These are phyloP conservation scores for Isurus oxyrinchus DNA, from an alignment of 2,113 vertebrate genomes.

Conservation along the genomic window DNA sequence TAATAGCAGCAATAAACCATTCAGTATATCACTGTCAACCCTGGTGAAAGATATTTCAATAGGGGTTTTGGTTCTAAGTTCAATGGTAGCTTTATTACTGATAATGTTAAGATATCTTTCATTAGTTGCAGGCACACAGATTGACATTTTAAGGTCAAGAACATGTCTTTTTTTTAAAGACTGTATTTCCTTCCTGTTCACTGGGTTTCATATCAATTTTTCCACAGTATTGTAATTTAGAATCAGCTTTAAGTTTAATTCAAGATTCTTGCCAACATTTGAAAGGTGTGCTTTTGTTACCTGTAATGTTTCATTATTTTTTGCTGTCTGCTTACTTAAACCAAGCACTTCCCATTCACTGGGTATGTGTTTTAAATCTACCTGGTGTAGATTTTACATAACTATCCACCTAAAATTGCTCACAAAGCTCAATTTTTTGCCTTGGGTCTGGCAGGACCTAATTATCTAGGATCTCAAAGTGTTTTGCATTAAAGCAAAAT, in stretches of 20 bases:
- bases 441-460: not conserved
- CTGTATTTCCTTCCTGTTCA: not conserved
- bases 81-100: not conserved
- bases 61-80: not conserved
- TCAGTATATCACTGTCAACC: not conserved
- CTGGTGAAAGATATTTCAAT: conserved; percentile 3
- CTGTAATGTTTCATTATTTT: not conserved
- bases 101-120: not conserved
- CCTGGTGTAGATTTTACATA: not conserved
- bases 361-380: not conserved
- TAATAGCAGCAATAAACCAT: not conserved
- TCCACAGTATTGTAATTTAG: not conserved
- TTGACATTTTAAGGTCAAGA: not conserved
- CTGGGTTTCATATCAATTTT: not conserved
- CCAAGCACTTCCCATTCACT: not conserved
- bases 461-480: not conserved
- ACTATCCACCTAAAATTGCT: not conserved
- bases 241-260: not conserved
- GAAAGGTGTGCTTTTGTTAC: not conserved
- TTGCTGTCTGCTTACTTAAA: not conserved
- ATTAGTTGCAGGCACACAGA: not conserved
- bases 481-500: not conserved
- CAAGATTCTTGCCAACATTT: not conserved
- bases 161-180: not conserved
- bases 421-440: not conserved